These are phyloP conservation scores for Synaphobranchus kaupii DNA, from an alignment of 2,797 vertebrate species.

Conservation along the genomic window DNA sequence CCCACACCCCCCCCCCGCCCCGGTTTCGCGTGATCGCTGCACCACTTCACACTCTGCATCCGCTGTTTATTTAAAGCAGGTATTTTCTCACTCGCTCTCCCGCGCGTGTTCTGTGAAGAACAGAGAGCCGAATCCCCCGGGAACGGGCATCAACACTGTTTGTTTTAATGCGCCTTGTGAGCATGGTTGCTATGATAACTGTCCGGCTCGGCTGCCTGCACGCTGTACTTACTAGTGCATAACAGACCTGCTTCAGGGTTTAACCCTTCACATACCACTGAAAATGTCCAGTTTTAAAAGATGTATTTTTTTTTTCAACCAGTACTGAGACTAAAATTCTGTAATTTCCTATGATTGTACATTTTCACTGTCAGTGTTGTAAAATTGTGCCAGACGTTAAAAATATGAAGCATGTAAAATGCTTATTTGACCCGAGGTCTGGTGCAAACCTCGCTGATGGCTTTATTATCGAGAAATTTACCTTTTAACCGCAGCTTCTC, in stretches of 20 bases:
- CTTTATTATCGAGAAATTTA: no score
- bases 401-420: no score
- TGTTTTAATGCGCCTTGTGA: background rate
- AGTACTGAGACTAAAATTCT: background rate
- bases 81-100: background rate
- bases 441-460: background rate
- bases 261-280: background rate
- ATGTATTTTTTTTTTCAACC: background rate
- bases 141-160: background rate
- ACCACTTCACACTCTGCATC: background rate
- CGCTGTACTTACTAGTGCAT: background rate
- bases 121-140: background rate
- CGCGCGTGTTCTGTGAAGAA: background rate
- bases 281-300: background rate
- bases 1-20: background rate
- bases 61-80: constrained; percentile 7
- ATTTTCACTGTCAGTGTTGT: background rate
- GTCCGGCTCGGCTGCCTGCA: background rate
- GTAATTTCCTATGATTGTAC: background rate
- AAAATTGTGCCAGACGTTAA: no score
- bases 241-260: background rate
- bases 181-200: constrained; percentile 5
- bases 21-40: background rate
- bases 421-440: background rate
- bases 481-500: no score